Evolutionary conservation across 1,140 invertebrate species (phyloP), one percentile per base, ranked within the genome.

Genomic region (Caenorhabditis briggsae): DNA sequence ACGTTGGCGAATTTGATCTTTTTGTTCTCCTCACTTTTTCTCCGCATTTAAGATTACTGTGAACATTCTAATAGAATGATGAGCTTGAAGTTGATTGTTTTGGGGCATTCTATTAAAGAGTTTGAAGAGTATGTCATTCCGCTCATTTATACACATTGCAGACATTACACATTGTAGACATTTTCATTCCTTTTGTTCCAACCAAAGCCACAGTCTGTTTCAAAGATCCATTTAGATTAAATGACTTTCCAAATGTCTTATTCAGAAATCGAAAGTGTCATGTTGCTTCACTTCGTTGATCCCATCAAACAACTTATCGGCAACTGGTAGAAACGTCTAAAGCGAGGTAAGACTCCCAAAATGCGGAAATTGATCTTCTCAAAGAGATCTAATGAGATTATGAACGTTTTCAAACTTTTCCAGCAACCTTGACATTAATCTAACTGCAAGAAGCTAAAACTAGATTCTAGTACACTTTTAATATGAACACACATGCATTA

Each of bases 241-340:
- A 41, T 41, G 41, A 70, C 59, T 33, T 33, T 61, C 59, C 23
- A 33, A 61, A 25, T n/a, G 64, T 70, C 23, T 46, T 11, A 43
- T 70, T 33, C 33, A 53, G 23, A 70, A 70, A 70, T 70, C 64
- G 64, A 70, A 70, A 70, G 64, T 70, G 64, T 46, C 43, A 46
- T 25, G 20, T 11, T 46, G 43, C 41, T 70, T 46, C 14, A 16
- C 33, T 0, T 16, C 33, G 59, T 25, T 61, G 59, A 61, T 70
- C 16, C 16, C 33, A 46, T 18, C 33, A 43, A 43, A n/a, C 64
- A 70, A 70, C 64, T 70, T 46, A 41, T 70, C 43, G 33, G 33
- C 41, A 70, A 70, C 64, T 70, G 64, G 64, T 70, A 70, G 3
- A 70, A 5, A 43, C 7, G 41, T 16, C 43, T 46, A 2, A 46